Percentiles rank a stretch among this genome's conserved stretches.
Conservation (phyloP, 2,888 invertebrate genomes). For the Luperina testacea region DNA sequence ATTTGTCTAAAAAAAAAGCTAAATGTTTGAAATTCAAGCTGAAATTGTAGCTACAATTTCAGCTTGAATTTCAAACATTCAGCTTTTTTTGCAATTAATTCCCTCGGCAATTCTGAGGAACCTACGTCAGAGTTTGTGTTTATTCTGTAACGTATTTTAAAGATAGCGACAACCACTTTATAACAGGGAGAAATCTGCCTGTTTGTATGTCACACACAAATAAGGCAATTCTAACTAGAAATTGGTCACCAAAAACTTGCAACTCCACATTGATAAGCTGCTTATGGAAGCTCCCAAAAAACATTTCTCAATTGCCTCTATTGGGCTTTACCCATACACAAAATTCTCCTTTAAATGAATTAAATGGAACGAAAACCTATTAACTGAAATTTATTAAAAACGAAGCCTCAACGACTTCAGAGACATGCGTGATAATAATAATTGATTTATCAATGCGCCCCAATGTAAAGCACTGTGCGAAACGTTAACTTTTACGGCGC, state of each 20-base stretch:
- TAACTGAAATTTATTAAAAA: conserved; percentile 49
- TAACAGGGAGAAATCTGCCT: too few species aligned
- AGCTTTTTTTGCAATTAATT: not conserved
- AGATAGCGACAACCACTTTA: not conserved
- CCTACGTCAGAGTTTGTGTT: too few species aligned
- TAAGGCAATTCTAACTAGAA: not conserved
- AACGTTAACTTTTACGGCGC: conserved; percentile 72
- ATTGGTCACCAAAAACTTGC: not conserved
- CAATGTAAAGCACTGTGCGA: conserved; percentile 54
- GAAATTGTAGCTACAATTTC: not conserved
- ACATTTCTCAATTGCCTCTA: conserved; percentile 27
- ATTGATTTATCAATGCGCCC: conserved; percentile 56
- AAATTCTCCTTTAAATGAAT: conserved; percentile 38
- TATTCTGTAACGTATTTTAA: not conserved
- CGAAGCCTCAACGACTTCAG: conserved; percentile 38
- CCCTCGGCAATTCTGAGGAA: not conserved
- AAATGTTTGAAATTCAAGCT: too few species aligned
- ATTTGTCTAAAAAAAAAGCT: too few species aligned
- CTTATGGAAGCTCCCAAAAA: conserved; percentile 19
- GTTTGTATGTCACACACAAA: not conserved
- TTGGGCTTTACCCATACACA: conserved; percentile 17
- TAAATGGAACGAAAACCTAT: conserved; percentile 55
- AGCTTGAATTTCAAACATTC: too few species aligned
- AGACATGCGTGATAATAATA: conserved; percentile 54
- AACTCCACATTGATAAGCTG: conserved; percentile 7